phyloP scores from a whole-genome alignment of 2,113 vertebrate genomes.

The Verasper variegatus region DNA sequence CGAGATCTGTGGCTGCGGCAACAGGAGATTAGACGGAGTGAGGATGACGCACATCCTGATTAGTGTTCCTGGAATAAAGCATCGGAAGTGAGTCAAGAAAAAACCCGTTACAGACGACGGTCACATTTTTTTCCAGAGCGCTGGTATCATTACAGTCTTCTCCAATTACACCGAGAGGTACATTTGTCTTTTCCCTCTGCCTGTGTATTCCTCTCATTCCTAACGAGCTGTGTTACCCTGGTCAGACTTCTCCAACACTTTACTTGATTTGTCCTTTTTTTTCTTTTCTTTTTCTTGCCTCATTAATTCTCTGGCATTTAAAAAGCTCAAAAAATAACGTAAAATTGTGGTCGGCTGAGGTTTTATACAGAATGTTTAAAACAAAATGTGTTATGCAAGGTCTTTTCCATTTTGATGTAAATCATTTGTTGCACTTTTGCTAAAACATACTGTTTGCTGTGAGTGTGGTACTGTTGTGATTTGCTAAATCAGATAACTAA shows the following conservation, averaged over 20 bases:
- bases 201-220: slow-evolving; percentile 36
- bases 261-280: slow-evolving; percentile 31
- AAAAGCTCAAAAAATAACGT: slow-evolving; percentile 14
- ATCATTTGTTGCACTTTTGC: slow-evolving; percentile 76
- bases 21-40: slow-evolving; percentile 34
- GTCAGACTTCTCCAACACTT: slow-evolving; percentile 43
- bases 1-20: slow-evolving; percentile 34
- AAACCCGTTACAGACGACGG: slow-evolving; percentile 21
- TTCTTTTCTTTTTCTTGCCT: slow-evolving; percentile 16
- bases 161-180: slow-evolving; percentile 26
- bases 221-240: slow-evolving; percentile 14
- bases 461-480: slow-evolving; percentile 71
- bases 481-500: slow-evolving; percentile 59
- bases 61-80: slow-evolving; percentile 40
- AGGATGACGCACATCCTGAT: slow-evolving; percentile 24
- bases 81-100: slow-evolving; percentile 23
- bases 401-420: slow-evolving; percentile 68
- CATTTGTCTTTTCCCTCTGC: slow-evolving; percentile 26
- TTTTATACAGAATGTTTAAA: slow-evolving; percentile 50
- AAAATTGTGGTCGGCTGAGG: slow-evolving; percentile 6
- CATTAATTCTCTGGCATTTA: slow-evolving; percentile 36
- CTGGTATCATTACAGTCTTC: slow-evolving; percentile 31
- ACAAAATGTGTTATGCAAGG: slow-evolving; percentile 70
- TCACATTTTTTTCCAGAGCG: slow-evolving; percentile 53
- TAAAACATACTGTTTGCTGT: slow-evolving; percentile 67